Conservation (phyloP, 92 coral and sea anemone species). For the Heteractis magnifica region DNA sequence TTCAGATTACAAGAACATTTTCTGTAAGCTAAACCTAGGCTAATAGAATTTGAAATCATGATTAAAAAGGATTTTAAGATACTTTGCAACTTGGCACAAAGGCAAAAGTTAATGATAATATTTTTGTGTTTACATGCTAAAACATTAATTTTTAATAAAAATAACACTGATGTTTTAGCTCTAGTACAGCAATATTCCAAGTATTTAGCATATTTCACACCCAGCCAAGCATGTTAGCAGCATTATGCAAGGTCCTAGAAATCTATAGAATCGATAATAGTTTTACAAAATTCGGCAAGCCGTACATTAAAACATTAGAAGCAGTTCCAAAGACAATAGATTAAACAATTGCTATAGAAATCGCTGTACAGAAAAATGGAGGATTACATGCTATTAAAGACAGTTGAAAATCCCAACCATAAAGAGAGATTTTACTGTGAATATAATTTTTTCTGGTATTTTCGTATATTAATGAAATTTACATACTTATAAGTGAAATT, state of each 20-base stretch:
- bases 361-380: not conserved
- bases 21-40: not conserved
- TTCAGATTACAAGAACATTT: not conserved
- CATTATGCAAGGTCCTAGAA: not conserved
- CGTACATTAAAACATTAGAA: not conserved
- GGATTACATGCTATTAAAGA: not conserved
- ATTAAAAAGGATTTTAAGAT: not conserved
- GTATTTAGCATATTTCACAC: constrained; percentile 16
- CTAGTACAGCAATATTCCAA: not conserved
- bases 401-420: not conserved
- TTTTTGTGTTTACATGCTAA: not conserved
- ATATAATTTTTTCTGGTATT: not conserved
- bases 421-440: not conserved
- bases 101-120: not conserved
- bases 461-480: not conserved
- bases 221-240: constrained; percentile 6
- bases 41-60: not conserved
- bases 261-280: constrained; percentile 5
- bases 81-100: not conserved
- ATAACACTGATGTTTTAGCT: not conserved
- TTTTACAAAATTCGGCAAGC: not conserved
- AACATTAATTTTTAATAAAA: not conserved
- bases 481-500: not conserved
- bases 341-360: constrained; percentile 6
- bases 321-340: not conserved